Conservation (phyloP, 2,888 invertebrate genomes). For the Strigamia transsilvanica region DNA sequence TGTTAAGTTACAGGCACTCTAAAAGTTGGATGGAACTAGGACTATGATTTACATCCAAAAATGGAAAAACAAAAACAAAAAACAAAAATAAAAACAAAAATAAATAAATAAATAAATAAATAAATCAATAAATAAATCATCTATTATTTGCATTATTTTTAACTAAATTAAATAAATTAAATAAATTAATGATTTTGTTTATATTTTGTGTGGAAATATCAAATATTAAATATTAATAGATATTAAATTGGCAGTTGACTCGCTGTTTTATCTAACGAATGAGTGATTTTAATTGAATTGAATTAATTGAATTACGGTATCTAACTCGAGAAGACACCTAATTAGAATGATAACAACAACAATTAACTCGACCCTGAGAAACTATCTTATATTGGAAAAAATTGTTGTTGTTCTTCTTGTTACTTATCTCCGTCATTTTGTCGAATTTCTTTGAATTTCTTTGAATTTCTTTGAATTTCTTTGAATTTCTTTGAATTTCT, state of each 20-base stretch:
- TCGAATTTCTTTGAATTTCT: too few relatives aligned
- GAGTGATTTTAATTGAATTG: neutral
- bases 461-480: neutral
- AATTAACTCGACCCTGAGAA: conserved; percentile 20
- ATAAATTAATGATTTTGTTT: too few relatives aligned
- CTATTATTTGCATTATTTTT: neutral
- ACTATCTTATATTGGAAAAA: neutral
- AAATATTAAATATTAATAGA: too few relatives aligned
- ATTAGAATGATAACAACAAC: neutral
- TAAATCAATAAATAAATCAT: too few relatives aligned
- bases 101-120: too few relatives aligned
- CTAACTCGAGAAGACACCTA: neutral
- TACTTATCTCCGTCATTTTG: too few relatives aligned
- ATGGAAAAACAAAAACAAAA: neutral
- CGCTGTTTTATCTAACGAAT: neutral
- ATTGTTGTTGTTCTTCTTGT: neutral
- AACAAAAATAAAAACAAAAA: neutral
- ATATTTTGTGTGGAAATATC: too few relatives aligned
- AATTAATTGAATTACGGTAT: neutral
- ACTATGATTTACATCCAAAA: conserved; percentile 30
- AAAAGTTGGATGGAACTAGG: conserved; percentile 30
- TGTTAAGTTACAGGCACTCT: conserved; percentile 26
- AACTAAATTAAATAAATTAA: too few relatives aligned
- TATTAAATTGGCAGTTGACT: conserved; percentile 8
- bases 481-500: neutral